These are phyloP conservation scores for Acrocephalus kingi DNA, from an alignment of 2,113 vertebrate species.

Conservation along the genomic window DNA sequence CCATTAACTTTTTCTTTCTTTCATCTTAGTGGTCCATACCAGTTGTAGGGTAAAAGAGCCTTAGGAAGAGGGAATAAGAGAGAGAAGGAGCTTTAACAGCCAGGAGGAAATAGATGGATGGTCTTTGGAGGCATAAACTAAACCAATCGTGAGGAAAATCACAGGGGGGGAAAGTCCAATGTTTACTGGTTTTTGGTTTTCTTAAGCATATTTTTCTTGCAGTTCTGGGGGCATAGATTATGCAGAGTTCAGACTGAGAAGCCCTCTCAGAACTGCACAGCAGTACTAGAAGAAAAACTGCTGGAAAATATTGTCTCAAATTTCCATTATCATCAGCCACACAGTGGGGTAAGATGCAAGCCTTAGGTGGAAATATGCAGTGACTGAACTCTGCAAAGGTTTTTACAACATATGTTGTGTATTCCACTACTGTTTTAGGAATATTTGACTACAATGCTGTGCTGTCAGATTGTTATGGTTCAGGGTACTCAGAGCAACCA, in stretches of 20 bases:
- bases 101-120: background rate
- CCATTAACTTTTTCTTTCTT: background rate
- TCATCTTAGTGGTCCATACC: background rate
- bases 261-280: background rate
- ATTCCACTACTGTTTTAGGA: background rate
- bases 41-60: background rate
- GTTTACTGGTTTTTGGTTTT: background rate
- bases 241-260: background rate
- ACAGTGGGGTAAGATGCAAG: background rate
- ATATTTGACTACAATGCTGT: background rate
- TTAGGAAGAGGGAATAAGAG: background rate
- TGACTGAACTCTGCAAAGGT: background rate
- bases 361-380: background rate
- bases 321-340: background rate
- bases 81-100: background rate
- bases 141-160: background rate
- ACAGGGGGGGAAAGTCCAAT: fast-evolving
- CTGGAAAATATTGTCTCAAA: background rate
- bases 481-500: background rate
- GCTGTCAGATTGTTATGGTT: background rate
- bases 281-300: background rate
- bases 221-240: background rate
- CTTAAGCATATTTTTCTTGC: background rate
- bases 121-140: background rate
- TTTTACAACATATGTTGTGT: background rate